A percentile compares a stretch with the other conserved stretches of the same genome.
phyloP scores from a whole-genome alignment of 2,888 invertebrate genomes.

The Tolmerus cingulatus region DNA sequence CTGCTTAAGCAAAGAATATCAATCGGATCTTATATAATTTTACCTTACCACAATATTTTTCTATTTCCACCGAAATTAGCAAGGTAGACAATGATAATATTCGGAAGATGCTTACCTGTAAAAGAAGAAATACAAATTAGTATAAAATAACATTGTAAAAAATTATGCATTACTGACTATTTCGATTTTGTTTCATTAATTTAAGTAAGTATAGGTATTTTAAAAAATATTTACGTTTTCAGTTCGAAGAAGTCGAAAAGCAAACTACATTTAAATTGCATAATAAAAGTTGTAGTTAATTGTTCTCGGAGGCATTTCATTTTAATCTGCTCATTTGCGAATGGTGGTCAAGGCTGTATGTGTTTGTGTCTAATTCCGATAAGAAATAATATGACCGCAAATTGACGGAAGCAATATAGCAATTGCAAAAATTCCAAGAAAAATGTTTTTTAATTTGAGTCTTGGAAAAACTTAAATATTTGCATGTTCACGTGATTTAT shows the following conservation, averaged over 20 bases:
- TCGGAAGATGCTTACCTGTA: background rate
- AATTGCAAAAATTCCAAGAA: background rate
- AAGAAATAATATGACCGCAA: background rate
- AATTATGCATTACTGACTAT: no score
- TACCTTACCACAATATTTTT: background rate
- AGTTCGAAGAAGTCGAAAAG: no score
- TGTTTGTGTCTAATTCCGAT: background rate
- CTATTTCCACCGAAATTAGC: background rate
- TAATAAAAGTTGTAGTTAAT: background rate
- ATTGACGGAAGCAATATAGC: background rate
- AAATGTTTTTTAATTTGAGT: background rate
- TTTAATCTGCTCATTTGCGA: background rate
- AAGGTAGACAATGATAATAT: background rate
- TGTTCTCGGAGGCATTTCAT: background rate
- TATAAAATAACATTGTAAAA: background rate
- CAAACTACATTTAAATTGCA: no score
- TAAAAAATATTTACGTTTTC: no score
- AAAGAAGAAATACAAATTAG: background rate
- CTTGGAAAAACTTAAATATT: background rate
- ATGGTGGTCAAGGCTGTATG: background rate
- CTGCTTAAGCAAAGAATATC: no score
- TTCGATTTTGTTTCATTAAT: no score
- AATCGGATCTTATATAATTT: no score
- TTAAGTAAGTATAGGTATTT: no score
- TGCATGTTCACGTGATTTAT: background rate